Percentiles rank a stretch among this genome's conserved stretches.
phyloP scores from a whole-genome alignment of 2,888 invertebrate genomes.

The Aleiodes testaceus region DNA sequence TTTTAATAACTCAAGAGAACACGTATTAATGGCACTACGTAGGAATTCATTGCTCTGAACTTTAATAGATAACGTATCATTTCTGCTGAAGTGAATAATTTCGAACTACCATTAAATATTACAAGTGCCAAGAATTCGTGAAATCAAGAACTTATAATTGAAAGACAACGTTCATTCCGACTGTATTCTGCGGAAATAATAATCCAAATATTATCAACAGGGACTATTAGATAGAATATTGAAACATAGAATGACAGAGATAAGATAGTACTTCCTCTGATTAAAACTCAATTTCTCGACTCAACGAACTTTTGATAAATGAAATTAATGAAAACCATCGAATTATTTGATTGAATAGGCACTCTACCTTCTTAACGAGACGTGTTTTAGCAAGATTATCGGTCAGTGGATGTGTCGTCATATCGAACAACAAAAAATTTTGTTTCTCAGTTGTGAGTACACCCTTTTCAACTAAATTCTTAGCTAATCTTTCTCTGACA shows the following conservation, averaged over 20 bases:
- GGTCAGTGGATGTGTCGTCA: conserved; percentile 99
- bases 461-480: conserved; percentile 99
- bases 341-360: not conserved
- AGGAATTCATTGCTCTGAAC: too few relatives aligned
- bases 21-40: too few relatives aligned
- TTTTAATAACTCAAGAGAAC: too few relatives aligned
- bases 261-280: conserved; percentile 49
- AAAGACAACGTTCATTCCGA: too few relatives aligned
- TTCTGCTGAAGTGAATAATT: too few relatives aligned
- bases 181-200: too few relatives aligned
- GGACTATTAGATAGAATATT: not conserved
- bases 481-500: conserved; percentile 98
- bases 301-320: not conserved
- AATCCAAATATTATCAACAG: not conserved
- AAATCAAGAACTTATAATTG: too few relatives aligned
- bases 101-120: too few relatives aligned
- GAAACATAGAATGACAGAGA: conserved; percentile 27
- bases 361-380: conserved; percentile 91
- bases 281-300: conserved; percentile 27
- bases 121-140: too few relatives aligned
- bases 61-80: too few relatives aligned
- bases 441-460: conserved; percentile 99
- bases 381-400: conserved; percentile 96
- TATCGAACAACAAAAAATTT: conserved; percentile 99
- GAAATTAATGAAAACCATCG: not conserved